Evolutionary conservation across 2,888 invertebrate species (phyloP), one percentile per base, ranked within the genome.

Genomic region (Dilophus febrilis): DNA sequence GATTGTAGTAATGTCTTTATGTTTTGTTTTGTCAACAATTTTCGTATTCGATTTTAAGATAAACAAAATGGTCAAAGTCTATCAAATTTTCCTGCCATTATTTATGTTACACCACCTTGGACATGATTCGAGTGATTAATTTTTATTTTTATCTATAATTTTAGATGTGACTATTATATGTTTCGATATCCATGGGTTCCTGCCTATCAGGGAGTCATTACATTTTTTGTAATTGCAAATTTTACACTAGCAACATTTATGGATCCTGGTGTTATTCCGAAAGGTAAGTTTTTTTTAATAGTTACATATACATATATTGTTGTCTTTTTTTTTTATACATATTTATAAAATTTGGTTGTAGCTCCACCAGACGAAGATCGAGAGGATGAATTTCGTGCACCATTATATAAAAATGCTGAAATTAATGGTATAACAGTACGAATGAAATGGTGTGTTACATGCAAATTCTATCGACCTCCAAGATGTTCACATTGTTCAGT

Each of bases 361-460:
- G 94, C 94, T 54, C 83, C 86, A 64, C 82, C 88, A 68, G 90
- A 92, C 69, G 94, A 95, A 75, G 92, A 92, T 62, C 72, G 86
- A 52, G 94, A 94, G 66, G 95, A 97, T 64, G 97, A 98, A 65
- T 87, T 92, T 58, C 75, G 94, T 53, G 91, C 95, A 45, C 91
- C 91, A 10, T 69, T 98, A 45, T 97, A 95, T 65, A 91, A 90
- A 66, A 92, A 83, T 64, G 91, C 95, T 47, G 95, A 97, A 65
- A 94, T 98, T 51, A 91, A 94, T 66, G 95, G 95, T 45, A 92
- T 97, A 50, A 92, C 92, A 12, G 94, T 98, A 45, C 81, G 97
- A 46, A 97, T 99, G 97, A 99, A 98, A 67, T 98, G 97, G 97
- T 97, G 98, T 67, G 88, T 92, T 50, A 98, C 98, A 3, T 98